Evolutionary conservation across 2,797 vertebrate genomes (phyloP).

Genomic region (Crossoptilon crossoptilon): DNA sequence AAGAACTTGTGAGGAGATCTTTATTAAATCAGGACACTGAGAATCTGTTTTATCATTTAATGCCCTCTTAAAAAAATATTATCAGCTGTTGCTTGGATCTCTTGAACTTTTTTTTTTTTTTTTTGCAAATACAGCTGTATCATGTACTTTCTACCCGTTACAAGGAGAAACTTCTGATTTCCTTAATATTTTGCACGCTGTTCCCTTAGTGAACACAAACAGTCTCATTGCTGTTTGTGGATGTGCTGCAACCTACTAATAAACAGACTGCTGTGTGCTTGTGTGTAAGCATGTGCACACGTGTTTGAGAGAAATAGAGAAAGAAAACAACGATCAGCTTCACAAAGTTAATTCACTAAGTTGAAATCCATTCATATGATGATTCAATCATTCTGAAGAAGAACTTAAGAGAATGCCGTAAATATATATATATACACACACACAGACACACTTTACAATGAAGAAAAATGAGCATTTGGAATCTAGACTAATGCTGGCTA

Average conservation of each 20-base stretch:
- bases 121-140: neutral
- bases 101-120: neutral
- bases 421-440: neutral
- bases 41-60: neutral
- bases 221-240: neutral
- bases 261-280: neutral
- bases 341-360: neutral
- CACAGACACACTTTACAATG: neutral
- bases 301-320: neutral
- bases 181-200: neutral
- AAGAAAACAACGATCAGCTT: neutral
- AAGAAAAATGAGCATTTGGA: neutral
- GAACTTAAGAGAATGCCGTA: neutral
- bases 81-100: neutral
- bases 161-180: neutral
- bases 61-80: neutral
- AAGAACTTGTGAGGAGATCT: neutral
- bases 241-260: neutral
- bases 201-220: neutral
- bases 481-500: neutral
- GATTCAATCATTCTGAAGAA: neutral
- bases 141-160: neutral
- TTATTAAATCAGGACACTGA: neutral
- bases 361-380: neutral
- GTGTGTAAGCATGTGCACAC: neutral